phyloP scores from a whole-genome alignment of 2,888 invertebrate species.

The Scrobipalpa atriplicella region DNA sequence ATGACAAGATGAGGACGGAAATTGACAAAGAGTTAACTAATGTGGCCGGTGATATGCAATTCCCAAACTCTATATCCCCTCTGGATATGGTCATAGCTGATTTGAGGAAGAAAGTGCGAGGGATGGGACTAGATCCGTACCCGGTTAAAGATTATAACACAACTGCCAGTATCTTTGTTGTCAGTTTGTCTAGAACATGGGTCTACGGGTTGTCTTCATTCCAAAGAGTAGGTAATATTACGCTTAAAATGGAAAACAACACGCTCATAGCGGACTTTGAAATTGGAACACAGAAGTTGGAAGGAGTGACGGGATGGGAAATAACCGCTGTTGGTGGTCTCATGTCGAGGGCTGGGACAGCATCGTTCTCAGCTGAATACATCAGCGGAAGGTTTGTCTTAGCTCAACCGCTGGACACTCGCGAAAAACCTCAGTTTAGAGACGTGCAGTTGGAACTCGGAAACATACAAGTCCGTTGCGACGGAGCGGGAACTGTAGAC shows the following conservation, averaged over 20 bases:
- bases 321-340: constrained; percentile 86
- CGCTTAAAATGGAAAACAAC: constrained; percentile 87
- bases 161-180: constrained; percentile 85
- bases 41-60: constrained; percentile 86
- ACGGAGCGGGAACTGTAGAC: constrained; percentile 94
- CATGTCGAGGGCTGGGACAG: constrained; percentile 86
- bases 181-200: constrained; percentile 89
- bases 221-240: constrained; percentile 91
- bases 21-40: constrained; percentile 89
- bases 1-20: constrained; percentile 87
- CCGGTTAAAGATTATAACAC: constrained; percentile 88
- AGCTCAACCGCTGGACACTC: constrained; percentile 90
- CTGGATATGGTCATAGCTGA: constrained; percentile 92
- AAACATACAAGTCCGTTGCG: constrained; percentile 91
- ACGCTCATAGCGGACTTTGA: constrained; percentile 86
- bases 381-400: constrained; percentile 86
- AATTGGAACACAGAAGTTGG: constrained; percentile 90
- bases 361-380: constrained; percentile 91
- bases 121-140: constrained; percentile 89
- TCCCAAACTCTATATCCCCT: constrained; percentile 93
- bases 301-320: constrained; percentile 91
- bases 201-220: constrained; percentile 91
- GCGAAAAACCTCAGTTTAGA: constrained; percentile 87
- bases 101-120: constrained; percentile 86
- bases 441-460: constrained; percentile 91